Conservation (phyloP, 2,888 invertebrate species). For the Nasonia oneida region DNA sequence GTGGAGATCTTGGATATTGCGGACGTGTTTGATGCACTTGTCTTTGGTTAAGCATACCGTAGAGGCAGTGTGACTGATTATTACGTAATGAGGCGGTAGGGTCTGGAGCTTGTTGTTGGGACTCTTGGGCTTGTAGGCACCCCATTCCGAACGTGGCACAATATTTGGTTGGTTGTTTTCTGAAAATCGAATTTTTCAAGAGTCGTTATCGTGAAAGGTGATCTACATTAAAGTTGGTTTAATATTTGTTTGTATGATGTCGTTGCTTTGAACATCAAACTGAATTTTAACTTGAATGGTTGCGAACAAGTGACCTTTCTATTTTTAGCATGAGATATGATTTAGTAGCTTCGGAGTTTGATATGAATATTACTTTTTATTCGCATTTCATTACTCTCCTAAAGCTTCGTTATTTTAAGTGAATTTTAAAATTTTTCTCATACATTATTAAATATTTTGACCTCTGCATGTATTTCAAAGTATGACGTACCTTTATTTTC, state of each 20-base stretch:
- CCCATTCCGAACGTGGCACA: conserved; percentile 81
- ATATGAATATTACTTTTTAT: not conserved
- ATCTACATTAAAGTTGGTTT: not conserved
- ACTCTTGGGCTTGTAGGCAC: conserved; percentile 77
- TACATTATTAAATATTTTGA: not conserved
- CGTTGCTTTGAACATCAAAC: not conserved
- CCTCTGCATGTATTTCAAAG: not conserved
- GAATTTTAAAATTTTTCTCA: not conserved
- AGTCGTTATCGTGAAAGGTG: not conserved
- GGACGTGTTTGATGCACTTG: conserved; percentile 68
- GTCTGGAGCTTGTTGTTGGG: not conserved
- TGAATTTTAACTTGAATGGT: not conserved
- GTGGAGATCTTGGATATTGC: conserved; percentile 78
- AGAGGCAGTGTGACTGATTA: conserved; percentile 71
- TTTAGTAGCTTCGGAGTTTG: not conserved
- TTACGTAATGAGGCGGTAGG: conserved; percentile 71
- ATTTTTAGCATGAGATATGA: not conserved
- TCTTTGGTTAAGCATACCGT: conserved; percentile 72
- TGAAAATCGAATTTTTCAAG: not conserved
- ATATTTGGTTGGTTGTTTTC: not conserved
- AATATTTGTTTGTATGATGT: not conserved
- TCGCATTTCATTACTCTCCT: not conserved
- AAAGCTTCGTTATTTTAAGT: not conserved
- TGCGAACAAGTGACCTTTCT: not conserved
- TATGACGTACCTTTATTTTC: not conserved